A percentile compares a stretch with the other conserved stretches of the same genome.
Conservation (phyloP, 2,888 invertebrate genomes). For the Athalia circularis region DNA sequence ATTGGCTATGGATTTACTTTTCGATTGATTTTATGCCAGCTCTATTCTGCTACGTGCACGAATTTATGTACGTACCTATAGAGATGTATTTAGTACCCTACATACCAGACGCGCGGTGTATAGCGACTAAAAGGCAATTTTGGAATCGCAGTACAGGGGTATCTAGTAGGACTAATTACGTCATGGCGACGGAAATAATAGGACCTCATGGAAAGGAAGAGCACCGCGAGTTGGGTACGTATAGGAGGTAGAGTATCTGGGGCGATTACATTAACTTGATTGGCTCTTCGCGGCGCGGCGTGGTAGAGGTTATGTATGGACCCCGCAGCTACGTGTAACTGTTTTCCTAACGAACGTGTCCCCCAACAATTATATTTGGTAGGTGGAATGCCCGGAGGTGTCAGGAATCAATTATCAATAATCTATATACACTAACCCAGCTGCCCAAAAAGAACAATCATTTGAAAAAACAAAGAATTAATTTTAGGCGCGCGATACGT, state of each 20-base stretch:
- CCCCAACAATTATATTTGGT: conserved; percentile 4
- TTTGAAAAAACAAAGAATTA: background rate
- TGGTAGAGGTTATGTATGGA: background rate
- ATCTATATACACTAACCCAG: too few relatives aligned
- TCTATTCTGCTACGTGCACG: background rate
- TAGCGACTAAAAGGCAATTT: conserved; percentile 34
- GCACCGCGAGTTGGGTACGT: background rate
- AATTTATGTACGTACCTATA: background rate
- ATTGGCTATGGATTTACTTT: background rate
- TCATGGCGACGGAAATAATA: conserved; percentile 32
- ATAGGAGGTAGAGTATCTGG: conserved; percentile 35
- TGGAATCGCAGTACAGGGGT: conserved; percentile 4
- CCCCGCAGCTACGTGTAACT: background rate
- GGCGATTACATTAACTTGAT: conserved; percentile 44
- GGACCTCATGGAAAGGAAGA: conserved; percentile 23
- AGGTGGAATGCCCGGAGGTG: background rate
- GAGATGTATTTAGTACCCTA: too few relatives aligned
- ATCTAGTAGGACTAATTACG: conserved; percentile 35
- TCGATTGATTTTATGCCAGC: conserved; percentile 25
- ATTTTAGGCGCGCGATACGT: conserved; percentile 19
- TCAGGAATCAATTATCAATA: background rate
- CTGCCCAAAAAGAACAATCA: too few relatives aligned
- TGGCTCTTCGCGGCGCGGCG: conserved; percentile 32
- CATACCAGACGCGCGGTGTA: too few relatives aligned
- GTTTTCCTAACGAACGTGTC: conserved; percentile 23